A percentile compares a stretch with the other conserved stretches of the same genome.
These are phyloP conservation scores for Brenthis ino DNA, from an alignment of 2,888 invertebrate genomes.

Conservation along the genomic window DNA sequence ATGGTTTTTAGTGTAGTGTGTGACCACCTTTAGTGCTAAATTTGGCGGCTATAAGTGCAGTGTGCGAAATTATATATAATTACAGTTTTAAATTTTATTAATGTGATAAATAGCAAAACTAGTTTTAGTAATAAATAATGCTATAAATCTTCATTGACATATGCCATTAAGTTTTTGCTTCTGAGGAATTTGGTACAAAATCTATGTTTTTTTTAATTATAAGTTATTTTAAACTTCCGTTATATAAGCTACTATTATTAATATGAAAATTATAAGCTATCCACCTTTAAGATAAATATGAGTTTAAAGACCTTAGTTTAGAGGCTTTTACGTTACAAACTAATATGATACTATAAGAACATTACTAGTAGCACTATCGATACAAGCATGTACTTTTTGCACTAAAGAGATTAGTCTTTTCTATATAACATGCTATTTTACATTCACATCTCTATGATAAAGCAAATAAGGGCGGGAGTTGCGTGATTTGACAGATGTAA, in stretches of 20 bases:
- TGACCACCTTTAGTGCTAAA: no score
- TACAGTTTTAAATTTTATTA: no score
- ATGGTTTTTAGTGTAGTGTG: no score
- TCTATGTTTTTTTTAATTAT: not conserved
- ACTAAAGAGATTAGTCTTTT: conserved; percentile 39
- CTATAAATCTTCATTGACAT: conserved; percentile 6
- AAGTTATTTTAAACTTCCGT: not conserved
- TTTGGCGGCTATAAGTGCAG: no score
- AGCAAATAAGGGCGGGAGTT: conserved; percentile 31
- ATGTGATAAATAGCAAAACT: not conserved
- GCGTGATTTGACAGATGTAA: conserved; percentile 44
- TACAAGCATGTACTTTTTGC: conserved; percentile 15
- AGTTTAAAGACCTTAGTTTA: not conserved
- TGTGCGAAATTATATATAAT: no score
- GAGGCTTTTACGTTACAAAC: no score
- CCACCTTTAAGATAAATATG: not conserved
- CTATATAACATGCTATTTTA: conserved; percentile 14
- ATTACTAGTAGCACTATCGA: conserved; percentile 1
- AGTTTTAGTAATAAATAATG: not conserved
- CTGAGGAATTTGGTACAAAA: not conserved
- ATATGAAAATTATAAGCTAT: conserved; percentile 4
- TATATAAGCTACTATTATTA: not conserved
- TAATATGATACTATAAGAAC: not conserved
- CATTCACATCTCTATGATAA: conserved; percentile 14
- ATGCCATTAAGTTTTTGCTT: conserved; percentile 5